These are phyloP conservation scores for Sparus aurata DNA, from an alignment of 2,797 vertebrate species.

Conservation along the genomic window DNA sequence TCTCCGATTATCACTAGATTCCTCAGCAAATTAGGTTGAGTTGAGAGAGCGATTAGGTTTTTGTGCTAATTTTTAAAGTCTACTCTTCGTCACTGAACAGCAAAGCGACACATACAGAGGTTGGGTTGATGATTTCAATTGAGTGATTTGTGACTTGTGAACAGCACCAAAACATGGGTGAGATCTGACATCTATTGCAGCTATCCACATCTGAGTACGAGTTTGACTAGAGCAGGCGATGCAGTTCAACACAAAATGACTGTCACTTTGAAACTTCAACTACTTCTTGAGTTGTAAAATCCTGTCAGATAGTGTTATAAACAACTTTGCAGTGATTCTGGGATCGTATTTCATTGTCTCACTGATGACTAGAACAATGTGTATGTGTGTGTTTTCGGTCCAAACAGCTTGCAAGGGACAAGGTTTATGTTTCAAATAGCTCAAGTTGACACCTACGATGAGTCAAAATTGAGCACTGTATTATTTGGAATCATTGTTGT, in stretches of 20 bases:
- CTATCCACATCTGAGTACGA: too few relatives aligned
- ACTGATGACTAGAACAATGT: neutral
- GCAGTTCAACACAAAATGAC: neutral
- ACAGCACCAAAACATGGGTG: too few relatives aligned
- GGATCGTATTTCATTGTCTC: neutral
- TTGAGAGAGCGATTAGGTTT: too few relatives aligned
- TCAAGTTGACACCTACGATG: neutral
- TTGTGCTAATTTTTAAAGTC: too few relatives aligned
- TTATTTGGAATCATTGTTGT: slow-evolving; percentile 6
- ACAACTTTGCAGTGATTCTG: neutral
- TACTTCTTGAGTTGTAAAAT: slow-evolving; percentile 14
- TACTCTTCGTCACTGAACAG: too few relatives aligned
- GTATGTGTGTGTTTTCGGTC: neutral
- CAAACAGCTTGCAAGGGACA: neutral
- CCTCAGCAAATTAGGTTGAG: too few relatives aligned
- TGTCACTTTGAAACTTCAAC: neutral
- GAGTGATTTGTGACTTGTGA: too few relatives aligned
- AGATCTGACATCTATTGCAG: too few relatives aligned
- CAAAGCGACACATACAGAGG: too few relatives aligned
- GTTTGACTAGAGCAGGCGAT: too few relatives aligned
- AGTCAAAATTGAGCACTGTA: neutral
- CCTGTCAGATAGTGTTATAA: slow-evolving; percentile 9
- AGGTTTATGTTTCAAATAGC: neutral
- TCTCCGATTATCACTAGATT: too few relatives aligned
- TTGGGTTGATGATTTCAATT: too few relatives aligned